Conservation (phyloP, 2,797 vertebrate species). For the Cyclura pinguis region DNA sequence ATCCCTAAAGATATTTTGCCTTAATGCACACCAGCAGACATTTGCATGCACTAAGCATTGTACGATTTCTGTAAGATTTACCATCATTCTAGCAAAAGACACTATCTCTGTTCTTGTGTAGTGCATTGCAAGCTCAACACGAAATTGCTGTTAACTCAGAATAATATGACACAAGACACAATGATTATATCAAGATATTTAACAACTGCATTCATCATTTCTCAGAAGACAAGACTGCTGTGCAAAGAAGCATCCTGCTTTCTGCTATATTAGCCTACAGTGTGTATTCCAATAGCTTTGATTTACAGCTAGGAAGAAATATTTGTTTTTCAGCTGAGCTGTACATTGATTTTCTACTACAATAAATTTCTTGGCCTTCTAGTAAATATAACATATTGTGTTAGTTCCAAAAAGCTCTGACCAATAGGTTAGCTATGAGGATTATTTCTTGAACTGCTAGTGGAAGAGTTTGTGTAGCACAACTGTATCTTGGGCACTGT, state of each 20-base stretch:
- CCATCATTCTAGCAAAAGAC: background rate
- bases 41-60: slow-evolving; percentile 15
- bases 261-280: background rate
- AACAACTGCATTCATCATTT: background rate
- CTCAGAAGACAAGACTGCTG: background rate
- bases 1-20: slow-evolving; percentile 1
- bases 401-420: background rate
- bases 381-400: background rate
- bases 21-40: slow-evolving; percentile 15
- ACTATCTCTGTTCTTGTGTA: background rate
- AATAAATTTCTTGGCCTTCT: background rate
- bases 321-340: background rate
- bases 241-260: background rate
- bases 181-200: background rate
- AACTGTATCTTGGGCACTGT: background rate
- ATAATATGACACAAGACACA: background rate
- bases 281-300: background rate
- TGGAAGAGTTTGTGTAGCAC: background rate
- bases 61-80: slow-evolving; percentile 15
- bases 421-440: too few relatives aligned
- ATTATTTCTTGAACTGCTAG: background rate
- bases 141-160: background rate
- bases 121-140: background rate
- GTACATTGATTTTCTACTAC: background rate
- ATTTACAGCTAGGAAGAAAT: background rate